Percentiles rank a stretch among this genome's conserved stretches.
Evolutionary conservation across 2,113 vertebrate species (phyloP).

Genomic region (Lamprologus callipterus): DNA sequence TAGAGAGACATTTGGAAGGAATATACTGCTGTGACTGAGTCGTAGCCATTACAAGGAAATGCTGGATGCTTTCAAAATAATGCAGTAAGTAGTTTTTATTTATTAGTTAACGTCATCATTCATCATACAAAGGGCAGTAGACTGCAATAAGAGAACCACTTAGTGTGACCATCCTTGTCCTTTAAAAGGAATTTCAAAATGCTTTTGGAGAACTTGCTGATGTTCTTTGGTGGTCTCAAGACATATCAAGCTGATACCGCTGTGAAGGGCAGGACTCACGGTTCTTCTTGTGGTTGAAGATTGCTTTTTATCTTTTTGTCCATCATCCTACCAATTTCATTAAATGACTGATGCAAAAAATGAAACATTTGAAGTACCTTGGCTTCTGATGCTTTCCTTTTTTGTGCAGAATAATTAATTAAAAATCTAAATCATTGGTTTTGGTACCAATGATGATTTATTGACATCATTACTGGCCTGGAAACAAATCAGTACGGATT

Average conservation of each 20-base stretch:
- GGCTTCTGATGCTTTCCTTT: background rate
- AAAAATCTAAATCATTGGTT: background rate
- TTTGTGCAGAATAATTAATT: background rate
- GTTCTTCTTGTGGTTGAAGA: background rate
- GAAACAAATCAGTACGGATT: background rate
- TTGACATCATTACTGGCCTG: background rate
- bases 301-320: background rate
- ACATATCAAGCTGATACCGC: fast-evolving
- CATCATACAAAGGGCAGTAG: background rate
- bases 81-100: background rate
- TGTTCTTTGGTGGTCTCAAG: background rate
- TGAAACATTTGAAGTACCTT: background rate
- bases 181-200: background rate
- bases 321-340: background rate
- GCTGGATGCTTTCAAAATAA: background rate
- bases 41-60: background rate
- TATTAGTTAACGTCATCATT: background rate
- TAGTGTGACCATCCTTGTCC: background rate
- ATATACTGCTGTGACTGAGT: background rate
- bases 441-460: background rate
- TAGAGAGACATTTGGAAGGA: background rate
- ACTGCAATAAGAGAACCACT: background rate
- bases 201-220: background rate
- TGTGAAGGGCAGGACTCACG: fast-evolving
- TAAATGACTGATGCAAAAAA: background rate